Evolutionary conservation across 2,888 invertebrate species (phyloP), one percentile per base, ranked within the genome.

Genomic region (Pseudococcus jackbeardsleyi): DNA sequence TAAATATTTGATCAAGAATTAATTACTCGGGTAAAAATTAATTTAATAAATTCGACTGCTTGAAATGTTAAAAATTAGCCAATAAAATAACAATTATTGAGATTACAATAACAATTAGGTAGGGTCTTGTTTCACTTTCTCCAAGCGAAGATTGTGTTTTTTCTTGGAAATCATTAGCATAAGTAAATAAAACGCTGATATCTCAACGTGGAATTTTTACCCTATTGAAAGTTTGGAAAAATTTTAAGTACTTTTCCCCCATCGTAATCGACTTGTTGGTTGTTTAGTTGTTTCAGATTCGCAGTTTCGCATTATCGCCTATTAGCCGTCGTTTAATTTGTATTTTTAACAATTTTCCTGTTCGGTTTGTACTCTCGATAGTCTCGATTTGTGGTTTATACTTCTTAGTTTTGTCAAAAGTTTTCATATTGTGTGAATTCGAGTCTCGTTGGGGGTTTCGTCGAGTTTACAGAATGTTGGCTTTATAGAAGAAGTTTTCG

Each of bases 281-380:
- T 42, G 33, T 72, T 33, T 64, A 11, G 68, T 72, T 72, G 33
- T 72, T 72, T 72, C 72, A 72, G 72, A 72, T 72, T 72, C n/a
- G n/a, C 33, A 72, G 33, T 72, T 72, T 72, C 64, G 72, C 33
- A 72, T 72, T 72, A 72, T 33, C 72, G 72, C 64, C 64, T 64
- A 64, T 64, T 64, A 64, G 22, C 64, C 64, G 64, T 22, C 64
- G 64, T 64, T 64, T 64, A 64, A 64, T 64, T 64, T 64, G 64
- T 64, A 12, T 64, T 64, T 64, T 64, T 64, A 64, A 64, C 64
- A 7, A 64, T 22, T 64, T 64, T 64, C 64, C 22, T 64, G 22
- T 64, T 22, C 64, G 64, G 42, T 33, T n/a, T 19, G 9, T 9
- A 12, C 11, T n/a, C n/a, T n/a, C n/a, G n/a, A n/a, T n/a, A 9